phyloP scores from a whole-genome alignment of 2,888 invertebrate species.

The Andricus curvator region DNA sequence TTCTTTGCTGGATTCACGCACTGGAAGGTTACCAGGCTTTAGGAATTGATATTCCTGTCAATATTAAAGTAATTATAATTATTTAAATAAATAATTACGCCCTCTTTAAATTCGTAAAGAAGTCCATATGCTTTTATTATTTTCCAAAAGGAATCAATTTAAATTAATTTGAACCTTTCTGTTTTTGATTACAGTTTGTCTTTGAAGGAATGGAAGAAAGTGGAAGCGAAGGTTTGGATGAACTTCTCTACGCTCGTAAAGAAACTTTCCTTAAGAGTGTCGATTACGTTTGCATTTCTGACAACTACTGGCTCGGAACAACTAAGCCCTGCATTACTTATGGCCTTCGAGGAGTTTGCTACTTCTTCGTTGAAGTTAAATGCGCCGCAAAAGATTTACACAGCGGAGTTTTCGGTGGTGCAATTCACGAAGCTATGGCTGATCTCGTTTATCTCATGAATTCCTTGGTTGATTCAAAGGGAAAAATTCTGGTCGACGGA shows the following conservation, averaged over 20 bases:
- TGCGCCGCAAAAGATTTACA: slow-evolving; percentile 96
- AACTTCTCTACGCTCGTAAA: slow-evolving; percentile 85
- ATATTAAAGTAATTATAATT: slow-evolving; percentile 81
- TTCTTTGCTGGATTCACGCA: slow-evolving; percentile 96
- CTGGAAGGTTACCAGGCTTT: slow-evolving; percentile 91
- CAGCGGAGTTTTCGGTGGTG: slow-evolving; percentile 97
- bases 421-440: slow-evolving; percentile 93
- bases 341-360: slow-evolving; percentile 95
- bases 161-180: background rate
- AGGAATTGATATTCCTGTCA: slow-evolving; percentile 85
- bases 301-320: slow-evolving; percentile 99
- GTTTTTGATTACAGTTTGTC: slow-evolving; percentile 83
- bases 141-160: no score
- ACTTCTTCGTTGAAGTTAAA: slow-evolving; percentile 92
- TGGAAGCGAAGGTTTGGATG: slow-evolving; percentile 97
- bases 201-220: slow-evolving; percentile 99
- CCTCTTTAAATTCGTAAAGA: no score
- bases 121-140: no score
- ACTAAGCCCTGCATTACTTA: slow-evolving; percentile 98
- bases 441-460: slow-evolving; percentile 93
- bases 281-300: slow-evolving; percentile 98
- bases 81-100: background rate
- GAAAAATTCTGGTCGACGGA: slow-evolving; percentile 90
- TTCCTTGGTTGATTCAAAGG: slow-evolving; percentile 90
- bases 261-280: slow-evolving; percentile 90